Base-by-base conservation (phyloP, 1,140 invertebrate genomes). In the Calycopis cecrops region DNA sequence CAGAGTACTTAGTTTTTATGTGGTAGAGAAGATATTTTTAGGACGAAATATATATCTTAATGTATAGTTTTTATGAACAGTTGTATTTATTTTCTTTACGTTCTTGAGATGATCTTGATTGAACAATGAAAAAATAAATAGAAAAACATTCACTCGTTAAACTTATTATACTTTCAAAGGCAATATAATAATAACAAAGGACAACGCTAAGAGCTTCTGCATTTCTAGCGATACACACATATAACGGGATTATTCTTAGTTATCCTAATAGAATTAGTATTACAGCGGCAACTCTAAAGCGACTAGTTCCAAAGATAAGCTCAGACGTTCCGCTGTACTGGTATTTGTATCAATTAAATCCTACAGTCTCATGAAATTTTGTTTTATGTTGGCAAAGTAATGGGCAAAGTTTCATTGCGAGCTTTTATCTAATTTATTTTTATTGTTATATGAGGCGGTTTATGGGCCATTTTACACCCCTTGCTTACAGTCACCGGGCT, bases 341-440 rank as follows among this genome's bases (percentile, higher is more conserved):
- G 67, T 76, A 74, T 79, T 72, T 76, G 70, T 69, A 72, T 81
- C 73, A 76, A 81, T 83, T 79, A 81, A 83, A 81, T 82, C 65
- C 68, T 55, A 71, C 66, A 67, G 71, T 73, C 65, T 71, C 71
- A 67, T 71, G 69, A 70, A 81, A 74, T 72, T 69, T 70, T 76
- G 74, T 76, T 80, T 78, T 72, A 74, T 63, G 64, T 56, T 55
- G 67, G 56, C 57, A 40, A 59, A 65, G 71, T 80, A 83, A 83
- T 77, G 72, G 70, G 55, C 68, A 63, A 83, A 83, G 75, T 85
- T 85, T 76, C 73, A 80, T 78, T 77, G 71, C 67, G 63, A 71
- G 76, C 75, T 79, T 82, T 82, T 82, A 77, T 82, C 76, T 83
- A 79, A 83, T 81, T 81, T 81, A 81, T 83, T 83, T 81, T 83